These are phyloP conservation scores for Metellina segmentata DNA, from an alignment of 2,888 invertebrate species.

Conservation along the genomic window DNA sequence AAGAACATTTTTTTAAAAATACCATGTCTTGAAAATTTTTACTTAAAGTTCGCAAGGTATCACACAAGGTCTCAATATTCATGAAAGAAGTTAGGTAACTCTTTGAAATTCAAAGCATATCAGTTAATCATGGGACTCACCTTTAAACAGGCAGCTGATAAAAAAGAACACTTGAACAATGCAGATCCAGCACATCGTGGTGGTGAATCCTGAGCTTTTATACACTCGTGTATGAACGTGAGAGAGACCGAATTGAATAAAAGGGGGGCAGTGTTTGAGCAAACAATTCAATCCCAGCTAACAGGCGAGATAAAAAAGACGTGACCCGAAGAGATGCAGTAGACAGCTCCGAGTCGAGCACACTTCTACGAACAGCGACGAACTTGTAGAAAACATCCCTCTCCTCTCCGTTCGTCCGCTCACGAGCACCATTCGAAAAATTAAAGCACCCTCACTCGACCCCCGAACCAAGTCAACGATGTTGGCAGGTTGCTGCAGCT, in stretches of 20 bases:
- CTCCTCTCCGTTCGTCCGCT: slow-evolving; percentile 14
- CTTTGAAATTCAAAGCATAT: no score
- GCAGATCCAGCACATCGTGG: slow-evolving; percentile 67
- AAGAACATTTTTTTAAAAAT: no score
- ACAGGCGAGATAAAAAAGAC: slow-evolving; percentile 46
- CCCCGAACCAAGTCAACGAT: slow-evolving; percentile 36
- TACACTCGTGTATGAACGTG: slow-evolving; percentile 18
- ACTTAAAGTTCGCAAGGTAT: no score
- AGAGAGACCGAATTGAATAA: background rate
- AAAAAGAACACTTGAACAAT: slow-evolving; percentile 75
- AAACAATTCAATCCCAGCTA: slow-evolving; percentile 53
- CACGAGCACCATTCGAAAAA: slow-evolving; percentile 39
- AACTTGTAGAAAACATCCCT: slow-evolving; percentile 17
- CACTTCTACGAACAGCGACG: slow-evolving; percentile 30
- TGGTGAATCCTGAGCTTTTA: slow-evolving; percentile 68
- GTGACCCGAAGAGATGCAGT: slow-evolving; percentile 41
- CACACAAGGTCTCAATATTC: no score
- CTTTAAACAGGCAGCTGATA: slow-evolving; percentile 75
- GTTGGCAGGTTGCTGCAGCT: background rate
- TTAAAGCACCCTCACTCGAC: background rate
- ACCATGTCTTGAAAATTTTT: no score
- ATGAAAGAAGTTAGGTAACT: no score
- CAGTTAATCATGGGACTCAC: slow-evolving; percentile 9
- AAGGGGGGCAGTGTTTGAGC: slow-evolving; percentile 70
- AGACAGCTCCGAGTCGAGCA: slow-evolving; percentile 50